Base-by-base conservation (phyloP, 1,140 invertebrate species). In the Oreohelix idahoensis region DNA sequence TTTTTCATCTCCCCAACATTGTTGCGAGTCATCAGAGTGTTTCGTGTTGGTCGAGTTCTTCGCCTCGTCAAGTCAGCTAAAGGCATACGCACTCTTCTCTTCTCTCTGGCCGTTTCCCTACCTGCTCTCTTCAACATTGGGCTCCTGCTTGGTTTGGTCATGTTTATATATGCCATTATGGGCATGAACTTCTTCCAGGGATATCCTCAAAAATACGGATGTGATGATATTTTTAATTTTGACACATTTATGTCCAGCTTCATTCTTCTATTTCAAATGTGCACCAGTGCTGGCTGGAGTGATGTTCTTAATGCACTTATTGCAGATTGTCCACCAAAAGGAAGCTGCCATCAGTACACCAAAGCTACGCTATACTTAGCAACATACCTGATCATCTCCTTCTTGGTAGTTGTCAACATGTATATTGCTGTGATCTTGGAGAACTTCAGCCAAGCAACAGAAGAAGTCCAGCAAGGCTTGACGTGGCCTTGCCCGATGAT, bases 101-200 rank as follows among this genome's bases (percentile, higher is more conserved):
- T 99, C 93, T 98, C 98, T 84, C 94, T 99, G 90, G 98, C 98
- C 89, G 99, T 99, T 96, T 99, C 98, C 88, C 94, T 99, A 91
- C 98, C 98, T 87, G 98, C 98, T 84, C 95, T 99, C 75, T 98
- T 99, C 94, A 99, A 99, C 94, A 99, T 99, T 93, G 99, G 98
- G 92, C 95, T 99, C 89, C 95, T 99, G 88, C 95, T 99, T 86
- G 99, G 99, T 93, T 95, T 99, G 87, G 97, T 99, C 87, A 99
- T 99, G 97, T 99, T 99, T 94, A 99, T 99, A 93, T 99, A 99
- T 93, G 97, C 98, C 88, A 99, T 98, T 90, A 99, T 99, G 93
- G 98, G 98, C 84, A 99, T 99, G 98, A 98, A 97, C 71, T 99
- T 99, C 94, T 99, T 99, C 94, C 98, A 98, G 97, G 96, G 98